These are phyloP conservation scores for Sussaba pulchella DNA, from an alignment of 2,888 invertebrate genomes.

Conservation along the genomic window DNA sequence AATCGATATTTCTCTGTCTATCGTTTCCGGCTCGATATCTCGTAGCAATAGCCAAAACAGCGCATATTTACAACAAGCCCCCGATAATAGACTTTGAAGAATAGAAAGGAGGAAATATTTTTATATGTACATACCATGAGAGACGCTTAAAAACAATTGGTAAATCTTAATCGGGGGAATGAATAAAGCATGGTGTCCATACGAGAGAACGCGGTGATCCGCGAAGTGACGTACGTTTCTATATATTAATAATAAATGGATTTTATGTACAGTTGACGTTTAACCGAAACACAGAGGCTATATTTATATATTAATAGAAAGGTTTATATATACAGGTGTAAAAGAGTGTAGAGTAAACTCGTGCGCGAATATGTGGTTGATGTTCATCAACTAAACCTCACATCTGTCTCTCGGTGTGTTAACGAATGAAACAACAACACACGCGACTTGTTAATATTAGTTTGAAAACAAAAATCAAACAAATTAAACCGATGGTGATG, in stretches of 20 bases:
- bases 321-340: conserved; percentile 63
- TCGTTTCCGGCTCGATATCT: conserved; percentile 50
- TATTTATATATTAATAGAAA: too few relatives aligned
- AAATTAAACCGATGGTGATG: conserved; percentile 27
- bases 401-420: conserved; percentile 84
- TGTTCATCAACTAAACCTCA: conserved; percentile 70
- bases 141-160: conserved; percentile 49
- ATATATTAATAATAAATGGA: too few relatives aligned
- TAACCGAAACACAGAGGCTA: conserved; percentile 31
- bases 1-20: conserved; percentile 20
- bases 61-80: conserved; percentile 87
- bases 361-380: conserved; percentile 17
- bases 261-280: conserved; percentile 56
- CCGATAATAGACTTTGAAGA: conserved; percentile 81
- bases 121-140: conserved; percentile 41
- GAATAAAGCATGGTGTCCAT: conserved; percentile 84
- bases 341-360: conserved; percentile 39
- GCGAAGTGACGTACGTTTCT: conserved; percentile 81
- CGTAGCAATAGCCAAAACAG: conserved; percentile 81
- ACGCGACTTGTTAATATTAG: conserved; percentile 74
- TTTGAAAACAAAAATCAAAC: not conserved
- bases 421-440: conserved; percentile 80
- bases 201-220: conserved; percentile 89
- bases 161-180: conserved; percentile 78
- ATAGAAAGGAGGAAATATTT: conserved; percentile 61